These are phyloP conservation scores for Drosophila sechellia DNA, from an alignment of 1,140 invertebrate genomes.

Conservation along the genomic window DNA sequence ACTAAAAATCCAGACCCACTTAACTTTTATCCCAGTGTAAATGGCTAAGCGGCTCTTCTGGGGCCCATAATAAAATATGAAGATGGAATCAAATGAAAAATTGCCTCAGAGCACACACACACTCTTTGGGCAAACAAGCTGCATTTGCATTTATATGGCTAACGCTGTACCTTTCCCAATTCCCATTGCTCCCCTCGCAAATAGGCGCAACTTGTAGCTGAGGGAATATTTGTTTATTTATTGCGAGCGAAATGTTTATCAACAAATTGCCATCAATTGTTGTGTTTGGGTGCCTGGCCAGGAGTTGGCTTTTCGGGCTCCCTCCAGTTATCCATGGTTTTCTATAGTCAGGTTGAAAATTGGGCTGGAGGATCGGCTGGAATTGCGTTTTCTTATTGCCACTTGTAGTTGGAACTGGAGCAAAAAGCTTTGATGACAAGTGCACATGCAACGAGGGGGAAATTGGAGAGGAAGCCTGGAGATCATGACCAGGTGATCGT, in stretches of 20 bases:
- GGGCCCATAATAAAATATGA: constrained; percentile 80
- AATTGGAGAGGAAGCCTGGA: neutral
- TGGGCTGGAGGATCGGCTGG: neutral
- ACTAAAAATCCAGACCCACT: neutral
- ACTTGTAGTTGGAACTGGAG: constrained; percentile 47
- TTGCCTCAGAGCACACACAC: constrained; percentile 76
- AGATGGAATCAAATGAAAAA: constrained; percentile 84
- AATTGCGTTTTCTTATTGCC: constrained; percentile 45
- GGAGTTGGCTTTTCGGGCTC: constrained; percentile 15
- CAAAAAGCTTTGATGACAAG: constrained; percentile 33
- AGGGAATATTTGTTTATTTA: constrained; percentile 82
- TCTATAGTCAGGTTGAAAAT: constrained; percentile 18
- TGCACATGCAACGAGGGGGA: constrained; percentile 25
- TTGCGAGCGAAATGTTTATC: constrained; percentile 84
- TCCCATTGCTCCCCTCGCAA: constrained; percentile 20
- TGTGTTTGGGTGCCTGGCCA: constrained; percentile 46
- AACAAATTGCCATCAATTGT: constrained; percentile 84
- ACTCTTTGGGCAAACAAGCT: constrained; percentile 65
- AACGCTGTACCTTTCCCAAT: constrained; percentile 26
- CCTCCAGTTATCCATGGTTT: neutral
- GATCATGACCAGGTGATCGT: constrained; percentile 23
- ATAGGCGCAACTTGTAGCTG: constrained; percentile 68
- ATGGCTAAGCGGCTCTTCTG: constrained; percentile 35
- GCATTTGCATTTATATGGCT: constrained; percentile 81
- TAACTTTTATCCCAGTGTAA: neutral